Evolutionary conservation across 2,888 invertebrate genomes (phyloP).

Genomic region (Xanthorhoe designata): DNA sequence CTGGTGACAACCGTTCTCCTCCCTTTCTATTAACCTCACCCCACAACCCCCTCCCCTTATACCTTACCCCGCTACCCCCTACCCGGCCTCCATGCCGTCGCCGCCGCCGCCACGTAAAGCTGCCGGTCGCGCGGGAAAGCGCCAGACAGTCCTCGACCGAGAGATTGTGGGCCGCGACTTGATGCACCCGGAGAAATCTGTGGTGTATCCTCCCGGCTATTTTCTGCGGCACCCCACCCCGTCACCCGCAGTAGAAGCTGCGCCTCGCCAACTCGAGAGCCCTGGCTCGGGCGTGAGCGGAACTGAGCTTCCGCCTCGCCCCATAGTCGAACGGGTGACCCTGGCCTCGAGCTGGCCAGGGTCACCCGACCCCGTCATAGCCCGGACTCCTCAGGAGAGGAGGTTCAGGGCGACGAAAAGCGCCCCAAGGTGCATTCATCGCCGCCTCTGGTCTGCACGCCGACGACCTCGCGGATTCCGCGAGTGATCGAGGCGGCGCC

Average conservation of each 20-base stretch:
- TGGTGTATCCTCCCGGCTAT: not conserved
- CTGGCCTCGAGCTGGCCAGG: not conserved
- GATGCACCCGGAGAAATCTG: not conserved
- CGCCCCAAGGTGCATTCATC: not conserved
- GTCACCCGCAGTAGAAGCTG: not conserved
- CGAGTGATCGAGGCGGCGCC: too few species aligned
- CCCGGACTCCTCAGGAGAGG: conserved; percentile 1
- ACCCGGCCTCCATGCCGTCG: not conserved
- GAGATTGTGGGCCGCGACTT: not conserved
- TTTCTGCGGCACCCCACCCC: not conserved
- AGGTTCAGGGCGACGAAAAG: not conserved
- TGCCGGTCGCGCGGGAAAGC: not conserved
- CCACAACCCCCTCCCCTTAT: too few species aligned
- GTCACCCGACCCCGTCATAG: not conserved
- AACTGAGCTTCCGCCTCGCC: conserved; percentile 2
- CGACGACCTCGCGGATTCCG: not conserved
- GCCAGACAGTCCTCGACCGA: not conserved
- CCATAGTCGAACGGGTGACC: not conserved
- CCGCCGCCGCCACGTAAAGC: not conserved
- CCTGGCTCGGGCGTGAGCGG: not conserved
- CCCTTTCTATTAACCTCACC: not conserved
- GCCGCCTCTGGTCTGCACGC: not conserved
- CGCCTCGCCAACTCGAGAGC: not conserved
- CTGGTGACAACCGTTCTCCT: not conserved
- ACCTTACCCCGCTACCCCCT: not conserved